These are phyloP conservation scores for Vanessa tameamea DNA, from an alignment of 1,140 invertebrate genomes.

Conservation along the genomic window DNA sequence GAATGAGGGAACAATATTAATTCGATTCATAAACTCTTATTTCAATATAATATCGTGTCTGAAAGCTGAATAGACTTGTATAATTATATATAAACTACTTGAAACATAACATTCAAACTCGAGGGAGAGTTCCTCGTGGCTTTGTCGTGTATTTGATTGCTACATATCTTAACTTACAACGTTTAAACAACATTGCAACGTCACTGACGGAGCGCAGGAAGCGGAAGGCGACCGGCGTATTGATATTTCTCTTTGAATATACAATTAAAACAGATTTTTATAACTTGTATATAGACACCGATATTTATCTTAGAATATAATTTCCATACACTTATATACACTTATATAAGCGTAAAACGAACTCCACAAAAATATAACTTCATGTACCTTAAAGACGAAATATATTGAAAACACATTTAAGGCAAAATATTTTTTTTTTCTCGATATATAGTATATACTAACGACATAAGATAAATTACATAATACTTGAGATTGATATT, in stretches of 20 bases:
- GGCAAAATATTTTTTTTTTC: constrained; percentile 1
- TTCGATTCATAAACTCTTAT: neutral
- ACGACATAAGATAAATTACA: constrained; percentile 7
- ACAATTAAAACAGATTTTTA: neutral
- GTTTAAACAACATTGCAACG: neutral
- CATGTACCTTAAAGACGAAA: constrained; percentile 6
- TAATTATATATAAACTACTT: neutral
- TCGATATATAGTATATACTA: constrained; percentile 4
- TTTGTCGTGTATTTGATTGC: neutral
- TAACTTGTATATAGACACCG: constrained; percentile 8
- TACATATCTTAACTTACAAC: neutral
- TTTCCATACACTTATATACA: constrained; percentile 9
- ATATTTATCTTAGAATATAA: neutral
- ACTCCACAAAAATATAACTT: constrained; percentile 8
- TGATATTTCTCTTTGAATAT: neutral
- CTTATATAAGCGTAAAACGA: constrained; percentile 10
- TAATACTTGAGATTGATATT: constrained; percentile 13
- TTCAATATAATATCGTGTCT: constrained; percentile 2
- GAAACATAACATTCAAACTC: neutral
- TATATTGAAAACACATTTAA: constrained; percentile 7
- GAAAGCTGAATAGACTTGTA: constrained; percentile 8
- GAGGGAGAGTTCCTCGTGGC: neutral
- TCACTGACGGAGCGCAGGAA: neutral
- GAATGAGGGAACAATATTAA: neutral
- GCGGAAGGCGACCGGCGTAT: neutral